Conservation (phyloP, 2,113 vertebrate genomes). For the Oceanites oceanicus region DNA sequence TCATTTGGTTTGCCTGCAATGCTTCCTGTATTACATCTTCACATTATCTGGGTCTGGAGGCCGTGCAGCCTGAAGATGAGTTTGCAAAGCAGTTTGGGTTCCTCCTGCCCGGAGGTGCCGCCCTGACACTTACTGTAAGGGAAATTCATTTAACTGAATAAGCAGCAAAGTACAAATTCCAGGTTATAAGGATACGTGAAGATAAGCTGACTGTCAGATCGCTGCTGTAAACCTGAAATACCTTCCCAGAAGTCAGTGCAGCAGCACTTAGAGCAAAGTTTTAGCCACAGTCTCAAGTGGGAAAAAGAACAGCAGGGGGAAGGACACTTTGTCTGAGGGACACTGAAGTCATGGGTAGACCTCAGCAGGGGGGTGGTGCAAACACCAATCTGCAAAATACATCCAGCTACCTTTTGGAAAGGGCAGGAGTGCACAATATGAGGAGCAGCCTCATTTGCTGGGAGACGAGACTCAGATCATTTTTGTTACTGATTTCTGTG, state of each 20-base stretch:
- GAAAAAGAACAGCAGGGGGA: neutral
- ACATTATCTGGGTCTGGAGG: neutral
- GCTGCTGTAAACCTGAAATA: neutral
- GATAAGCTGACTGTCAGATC: neutral
- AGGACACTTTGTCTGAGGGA: neutral
- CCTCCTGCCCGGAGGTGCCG: neutral
- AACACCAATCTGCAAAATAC: neutral
- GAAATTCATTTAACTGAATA: conserved; percentile 10
- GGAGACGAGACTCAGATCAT: neutral
- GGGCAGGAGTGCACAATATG: neutral
- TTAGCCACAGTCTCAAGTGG: neutral
- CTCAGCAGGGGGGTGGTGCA: neutral
- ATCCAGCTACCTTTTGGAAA: neutral
- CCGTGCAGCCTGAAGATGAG: neutral
- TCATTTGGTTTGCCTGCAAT: neutral
- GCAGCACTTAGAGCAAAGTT: neutral
- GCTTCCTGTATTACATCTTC: neutral
- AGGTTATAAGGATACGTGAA: neutral
- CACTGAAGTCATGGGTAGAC: neutral
- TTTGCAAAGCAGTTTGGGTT: neutral
- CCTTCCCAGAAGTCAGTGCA: neutral
- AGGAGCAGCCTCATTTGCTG: neutral
- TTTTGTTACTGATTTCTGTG: neutral
- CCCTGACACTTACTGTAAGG: neutral
- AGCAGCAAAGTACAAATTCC: conserved; percentile 42